A percentile compares a stretch with the other conserved stretches of the same genome.
phyloP scores from a whole-genome alignment of 1,140 invertebrate genomes.

The Hestina assimilis region DNA sequence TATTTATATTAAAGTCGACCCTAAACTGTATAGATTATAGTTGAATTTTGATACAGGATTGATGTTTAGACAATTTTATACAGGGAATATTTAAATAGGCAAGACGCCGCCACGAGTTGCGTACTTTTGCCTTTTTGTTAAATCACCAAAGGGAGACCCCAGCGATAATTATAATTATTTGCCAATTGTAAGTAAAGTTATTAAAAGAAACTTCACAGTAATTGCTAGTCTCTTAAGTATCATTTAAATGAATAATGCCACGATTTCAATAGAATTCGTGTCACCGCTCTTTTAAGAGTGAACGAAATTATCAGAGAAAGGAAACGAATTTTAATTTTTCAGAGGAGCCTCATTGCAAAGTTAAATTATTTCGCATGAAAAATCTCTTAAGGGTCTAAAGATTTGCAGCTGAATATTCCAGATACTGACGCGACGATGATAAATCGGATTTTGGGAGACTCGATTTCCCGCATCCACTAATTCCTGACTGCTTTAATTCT shows the following conservation, averaged over 20 bases:
- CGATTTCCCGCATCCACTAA: conserved; percentile 13
- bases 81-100: conserved; percentile 69
- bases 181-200: conserved; percentile 69
- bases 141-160: conserved; percentile 55
- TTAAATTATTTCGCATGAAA: conserved; percentile 70
- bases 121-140: conserved; percentile 69
- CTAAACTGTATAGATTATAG: conserved; percentile 38
- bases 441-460: conserved; percentile 28
- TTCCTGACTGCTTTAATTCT: neutral
- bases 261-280: conserved; percentile 58
- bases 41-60: conserved; percentile 32
- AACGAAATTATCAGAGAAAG: conserved; percentile 52
- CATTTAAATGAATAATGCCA: conserved; percentile 66
- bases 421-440: conserved; percentile 39
- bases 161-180: conserved; percentile 76
- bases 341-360: conserved; percentile 53
- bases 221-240: conserved; percentile 67
- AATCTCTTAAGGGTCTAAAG: conserved; percentile 53
- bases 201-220: conserved; percentile 50
- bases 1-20: conserved; percentile 40
- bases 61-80: conserved; percentile 46
- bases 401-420: conserved; percentile 44
- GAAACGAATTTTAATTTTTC: conserved; percentile 59
- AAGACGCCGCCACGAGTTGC: conserved; percentile 64
- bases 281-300: conserved; percentile 48